Base-by-base conservation (phyloP, 2,113 vertebrate genomes). In the Pseudois nayaur region DNA sequence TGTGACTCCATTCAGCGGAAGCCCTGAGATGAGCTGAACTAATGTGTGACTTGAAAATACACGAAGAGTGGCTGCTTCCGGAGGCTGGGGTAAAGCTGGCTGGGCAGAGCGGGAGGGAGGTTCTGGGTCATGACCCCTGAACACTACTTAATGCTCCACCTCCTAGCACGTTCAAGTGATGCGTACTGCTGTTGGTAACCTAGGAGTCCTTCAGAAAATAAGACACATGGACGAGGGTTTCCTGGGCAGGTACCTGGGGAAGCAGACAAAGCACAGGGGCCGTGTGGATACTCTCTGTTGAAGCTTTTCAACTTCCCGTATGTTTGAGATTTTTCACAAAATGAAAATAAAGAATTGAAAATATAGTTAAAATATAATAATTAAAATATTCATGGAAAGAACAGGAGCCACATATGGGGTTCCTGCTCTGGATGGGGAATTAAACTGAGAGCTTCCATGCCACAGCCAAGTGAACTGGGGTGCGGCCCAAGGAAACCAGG, bases 211-310 rank as follows among this genome's bases (percentile, higher is more conserved):
- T 4, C 36, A 19, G 43, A n/a, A n/a, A 81, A 19, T n/a, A 29
- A 21, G 36, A 52, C 9, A 7, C 31, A 3, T 7, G 4, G 29
- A 19, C 1, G 6, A 64, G 71, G 6, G 43, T 33, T 25, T 25
- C 17, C 36, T 7, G 31, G 7, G 27, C 8, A 29, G 12, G 7
- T 3, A 12, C 29, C 54, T 11, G 1, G 21, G 8, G 21, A 23
- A 14, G 40, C 9, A 2, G 29, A 5, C 1, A 17, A 31, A 13
- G 29, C 15, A 1, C 59, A 13, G 5, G 1, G 19, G 25, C 19
- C 7, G 15, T 1, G 0, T n/a, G n/a, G 29, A n/a, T 29, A 6
- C n/a, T 10, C 9, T 6, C 43, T 13, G 10, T 11, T 27, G 6
- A n/a, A 43, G 8, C 19, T n/a, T 78, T 52, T n/a, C 60, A 10